These are phyloP conservation scores for Neosilurus mollespiculum DNA, from an alignment of 2,797 vertebrate genomes.

Conservation along the genomic window DNA sequence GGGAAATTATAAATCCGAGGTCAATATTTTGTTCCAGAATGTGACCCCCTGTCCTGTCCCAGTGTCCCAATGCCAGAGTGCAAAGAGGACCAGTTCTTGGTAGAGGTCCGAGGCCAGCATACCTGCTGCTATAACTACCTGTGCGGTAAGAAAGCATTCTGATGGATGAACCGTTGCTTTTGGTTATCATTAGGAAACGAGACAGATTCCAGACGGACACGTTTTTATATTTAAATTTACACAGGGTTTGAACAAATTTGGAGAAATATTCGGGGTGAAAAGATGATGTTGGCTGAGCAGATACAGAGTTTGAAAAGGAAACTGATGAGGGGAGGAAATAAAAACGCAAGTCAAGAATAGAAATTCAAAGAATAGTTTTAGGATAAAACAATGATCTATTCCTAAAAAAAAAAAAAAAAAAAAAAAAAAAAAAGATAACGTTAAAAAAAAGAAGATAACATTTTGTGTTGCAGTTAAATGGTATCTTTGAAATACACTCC, in stretches of 20 bases:
- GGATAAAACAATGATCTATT: not conserved
- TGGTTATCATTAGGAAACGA: not conserved
- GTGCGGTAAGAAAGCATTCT: constrained; percentile 75
- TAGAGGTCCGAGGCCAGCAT: constrained; percentile 84
- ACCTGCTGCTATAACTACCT: constrained; percentile 91
- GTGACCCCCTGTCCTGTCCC: constrained; percentile 84
- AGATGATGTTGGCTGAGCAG: not conserved
- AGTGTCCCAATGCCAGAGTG: constrained; percentile 77
- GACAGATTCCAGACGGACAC: not conserved
- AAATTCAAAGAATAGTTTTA: not conserved
- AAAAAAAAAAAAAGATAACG: too few relatives aligned
- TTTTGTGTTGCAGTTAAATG: too few relatives aligned
- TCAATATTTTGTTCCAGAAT: constrained; percentile 75
- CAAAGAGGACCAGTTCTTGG: constrained; percentile 91
- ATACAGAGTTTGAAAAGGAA: not conserved
- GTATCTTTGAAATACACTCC: too few relatives aligned
- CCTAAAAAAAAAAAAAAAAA: too few relatives aligned
- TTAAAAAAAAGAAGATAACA: not conserved
- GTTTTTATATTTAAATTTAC: not conserved
- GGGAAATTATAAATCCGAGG: constrained; percentile 3
- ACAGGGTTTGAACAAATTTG: not conserved
- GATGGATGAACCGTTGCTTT: not conserved
- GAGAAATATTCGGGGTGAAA: not conserved
- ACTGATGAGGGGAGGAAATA: not conserved
- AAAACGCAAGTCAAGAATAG: not conserved